Evolutionary conservation across 2,797 vertebrate genomes (phyloP).

Genomic region (Manis pentadactyla): DNA sequence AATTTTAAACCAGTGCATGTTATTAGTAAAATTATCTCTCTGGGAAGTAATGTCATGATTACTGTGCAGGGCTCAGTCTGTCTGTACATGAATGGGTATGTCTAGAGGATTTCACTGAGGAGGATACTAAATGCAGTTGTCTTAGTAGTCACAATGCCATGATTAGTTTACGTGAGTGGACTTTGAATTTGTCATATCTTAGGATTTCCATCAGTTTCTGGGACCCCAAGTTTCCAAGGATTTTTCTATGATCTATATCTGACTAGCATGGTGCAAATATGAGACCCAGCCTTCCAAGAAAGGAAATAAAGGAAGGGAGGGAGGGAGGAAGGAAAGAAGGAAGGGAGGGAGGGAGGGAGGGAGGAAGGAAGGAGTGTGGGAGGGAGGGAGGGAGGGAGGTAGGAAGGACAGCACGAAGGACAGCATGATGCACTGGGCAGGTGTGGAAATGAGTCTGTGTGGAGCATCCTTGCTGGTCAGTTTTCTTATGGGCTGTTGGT

Average conservation of each 20-base stretch:
- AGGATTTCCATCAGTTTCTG: not conserved
- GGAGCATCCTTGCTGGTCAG: not conserved
- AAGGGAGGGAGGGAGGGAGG: too few relatives aligned
- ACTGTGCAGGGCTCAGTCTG: not conserved
- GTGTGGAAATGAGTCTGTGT: not conserved
- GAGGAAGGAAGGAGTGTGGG: too few relatives aligned
- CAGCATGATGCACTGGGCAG: not conserved
- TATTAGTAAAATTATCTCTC: not conserved
- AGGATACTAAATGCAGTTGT: not conserved
- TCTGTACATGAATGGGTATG: too few relatives aligned
- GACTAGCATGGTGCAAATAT: not conserved
- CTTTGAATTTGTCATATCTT: not conserved
- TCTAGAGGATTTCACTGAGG: not conserved
- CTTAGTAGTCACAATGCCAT: not conserved
- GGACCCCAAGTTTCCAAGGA: not conserved
- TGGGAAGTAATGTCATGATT: not conserved
- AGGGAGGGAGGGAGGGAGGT: too few relatives aligned
- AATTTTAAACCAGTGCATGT: not conserved
- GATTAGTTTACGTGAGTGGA: not conserved
- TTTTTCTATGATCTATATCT: not conserved
- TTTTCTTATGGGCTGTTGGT: not conserved
- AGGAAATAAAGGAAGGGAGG: not conserved
- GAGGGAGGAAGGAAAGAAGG: too few relatives aligned
- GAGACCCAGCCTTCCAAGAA: not conserved
- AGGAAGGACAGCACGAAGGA: too few relatives aligned